Base-by-base conservation (phyloP, 2,113 vertebrate species). In the Aldabrachelys gigantea region DNA sequence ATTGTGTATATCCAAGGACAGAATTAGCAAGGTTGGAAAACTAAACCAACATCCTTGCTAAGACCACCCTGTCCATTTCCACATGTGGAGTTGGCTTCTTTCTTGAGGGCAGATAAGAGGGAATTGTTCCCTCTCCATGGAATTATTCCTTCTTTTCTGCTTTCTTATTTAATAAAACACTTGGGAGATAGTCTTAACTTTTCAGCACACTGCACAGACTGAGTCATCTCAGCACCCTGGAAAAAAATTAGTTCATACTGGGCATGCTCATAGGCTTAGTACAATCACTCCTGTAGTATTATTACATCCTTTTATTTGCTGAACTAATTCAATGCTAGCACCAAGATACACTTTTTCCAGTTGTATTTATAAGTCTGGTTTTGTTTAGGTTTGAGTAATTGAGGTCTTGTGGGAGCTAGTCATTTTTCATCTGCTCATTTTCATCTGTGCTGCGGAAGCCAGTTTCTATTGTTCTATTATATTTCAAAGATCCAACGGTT, bases 361-460 rank as follows among this genome's bases (percentile, higher is more conserved):
- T 92, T 92, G 80, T 17, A 0, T 94, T 95, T 95, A 24, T 93
- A n/a, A n/a, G 89, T 96, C 96, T 97, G 83, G 93, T 97, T 96
- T 96, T 95, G 79, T 95, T 97, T 97, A 96, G 94, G 85, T 97
- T 97, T 97, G 93, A 96, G 95, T 95, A 96, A 95, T 94, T 95
- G 96, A 97, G 96, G 89, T 95, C 96, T 96, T 97, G 94, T 96
- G 96, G 97, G 96, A 96, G 94, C 94, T 94, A 95, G 94, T 95
- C 96, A 94, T 96, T 97, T 96, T 97, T 97, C 96, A 97, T 97
- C 93, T 94, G 90, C 96, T 97, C 95, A 95, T 97, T 97, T 96
- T 96, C 94, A 84, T 96, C 96, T 96, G 93, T 96, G 89, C 93
- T 93, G 93, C 96, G 95, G 97, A 97, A 97, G 85, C 90, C 83